Evolutionary conservation across 2,888 invertebrate genomes (phyloP), one percentile per base, ranked within the genome.

Genomic region (Allophyes oxyacanthae): DNA sequence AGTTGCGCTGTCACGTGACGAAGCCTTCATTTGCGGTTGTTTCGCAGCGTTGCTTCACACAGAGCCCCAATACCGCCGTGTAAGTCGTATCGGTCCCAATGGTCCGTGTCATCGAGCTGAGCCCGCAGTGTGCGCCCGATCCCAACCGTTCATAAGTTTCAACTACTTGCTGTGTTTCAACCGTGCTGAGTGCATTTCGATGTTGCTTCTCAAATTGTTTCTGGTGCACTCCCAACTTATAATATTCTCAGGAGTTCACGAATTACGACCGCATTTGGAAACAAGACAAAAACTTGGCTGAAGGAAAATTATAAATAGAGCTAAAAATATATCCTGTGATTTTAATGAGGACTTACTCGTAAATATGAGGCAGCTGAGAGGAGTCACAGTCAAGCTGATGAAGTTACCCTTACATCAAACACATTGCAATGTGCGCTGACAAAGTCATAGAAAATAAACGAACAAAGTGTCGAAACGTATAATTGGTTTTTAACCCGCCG

Each of bases 181-280:
- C 37, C 40, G 44, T 36, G 38, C 56, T 65, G 74, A 74, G 74
- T 76, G 74, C 65, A 76, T 63, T 74, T 68, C 63, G 46, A 58
- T 74, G 74, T 74, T 42, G 44, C 41, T 53, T 42, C 44, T 55
- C 40, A 38, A 67, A 56, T 50, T 36, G 55, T 52, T 49, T 36
- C 61, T 46, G 42, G 36, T 49, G 62, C 68, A 49, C 49, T 53
- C 36, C 11, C 11, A 61, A 60, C 60, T 72, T 64, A 62, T 64
- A 46, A 64, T 64, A 56, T 64, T 54, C 73, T 64, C 58, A 51
- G 37, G 13, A 44, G 56, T 58, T 64, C 52, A 40, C 32, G 37
- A 57, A 49, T 60, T 32, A 54, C 28, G 30, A 38, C 33, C 50
- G 14, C 36, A 49, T 44, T 65, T 49, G 30, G 37, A 30, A 57